These are phyloP conservation scores for Phylloscopus collybita DNA, from an alignment of 2,797 vertebrate genomes.

Conservation along the genomic window DNA sequence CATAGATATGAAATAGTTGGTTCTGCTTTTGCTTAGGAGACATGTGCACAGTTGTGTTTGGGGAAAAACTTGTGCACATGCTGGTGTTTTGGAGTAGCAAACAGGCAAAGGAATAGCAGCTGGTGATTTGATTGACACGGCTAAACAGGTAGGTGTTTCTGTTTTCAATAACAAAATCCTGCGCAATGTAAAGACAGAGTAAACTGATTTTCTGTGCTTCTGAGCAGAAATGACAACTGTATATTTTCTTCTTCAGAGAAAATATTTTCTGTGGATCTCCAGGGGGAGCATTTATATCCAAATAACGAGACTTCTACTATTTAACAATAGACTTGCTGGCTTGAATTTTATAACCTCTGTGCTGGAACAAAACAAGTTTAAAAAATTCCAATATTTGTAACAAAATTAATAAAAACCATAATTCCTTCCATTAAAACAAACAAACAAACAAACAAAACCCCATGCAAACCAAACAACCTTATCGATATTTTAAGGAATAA, in stretches of 20 bases:
- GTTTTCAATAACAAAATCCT: neutral
- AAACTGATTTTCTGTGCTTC: neutral
- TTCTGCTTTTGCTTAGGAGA: neutral
- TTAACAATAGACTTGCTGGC: neutral
- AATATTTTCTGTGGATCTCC: neutral
- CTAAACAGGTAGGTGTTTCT: neutral
- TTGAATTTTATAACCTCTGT: neutral
- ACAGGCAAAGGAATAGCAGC: neutral
- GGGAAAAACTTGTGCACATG: neutral
- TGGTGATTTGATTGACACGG: neutral
- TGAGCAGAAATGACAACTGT: neutral
- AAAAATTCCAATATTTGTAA: neutral
- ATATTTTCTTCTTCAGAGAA: neutral
- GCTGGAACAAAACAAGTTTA: neutral
- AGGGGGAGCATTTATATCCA: neutral
- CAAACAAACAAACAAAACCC: neutral
- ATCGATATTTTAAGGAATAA: neutral
- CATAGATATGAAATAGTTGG: neutral
- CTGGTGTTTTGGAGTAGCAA: neutral
- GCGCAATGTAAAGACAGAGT: neutral
- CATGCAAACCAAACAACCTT: neutral
- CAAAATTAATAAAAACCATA: neutral
- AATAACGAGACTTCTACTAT: neutral
- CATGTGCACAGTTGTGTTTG: neutral
- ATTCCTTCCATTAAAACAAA: neutral